These are phyloP conservation scores for Helicoverpa armigera DNA, from an alignment of 1,140 invertebrate genomes.

Conservation along the genomic window DNA sequence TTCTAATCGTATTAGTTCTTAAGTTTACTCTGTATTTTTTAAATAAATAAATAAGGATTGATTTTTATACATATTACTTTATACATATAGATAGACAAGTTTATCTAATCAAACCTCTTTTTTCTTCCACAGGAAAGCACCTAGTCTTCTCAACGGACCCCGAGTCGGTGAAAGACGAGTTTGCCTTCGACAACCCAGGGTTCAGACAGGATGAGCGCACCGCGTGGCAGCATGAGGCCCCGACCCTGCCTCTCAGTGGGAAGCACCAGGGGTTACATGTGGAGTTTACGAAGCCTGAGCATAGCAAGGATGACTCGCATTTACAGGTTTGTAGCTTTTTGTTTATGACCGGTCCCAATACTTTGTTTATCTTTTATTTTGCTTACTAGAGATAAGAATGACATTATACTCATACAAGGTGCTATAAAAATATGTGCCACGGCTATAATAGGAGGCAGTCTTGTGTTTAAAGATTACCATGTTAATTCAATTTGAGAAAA, in stretches of 20 bases:
- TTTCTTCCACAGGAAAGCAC: conserved; percentile 88
- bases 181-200: conserved; percentile 93
- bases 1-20: too few species aligned
- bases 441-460: too few species aligned
- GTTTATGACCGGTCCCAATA: background rate
- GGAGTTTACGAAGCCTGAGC: conserved; percentile 80
- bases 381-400: too few species aligned
- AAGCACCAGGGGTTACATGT: conserved; percentile 69
- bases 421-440: too few species aligned
- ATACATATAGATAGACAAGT: background rate
- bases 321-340: conserved; percentile 87
- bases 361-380: background rate
- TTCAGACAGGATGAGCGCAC: conserved; percentile 87
- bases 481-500: too few species aligned
- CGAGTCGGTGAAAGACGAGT: conserved; percentile 90
- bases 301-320: conserved; percentile 89
- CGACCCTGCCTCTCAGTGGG: conserved; percentile 76
- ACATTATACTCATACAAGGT: too few species aligned
- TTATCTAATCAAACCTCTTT: background rate
- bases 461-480: too few species aligned
- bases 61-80: too few species aligned
- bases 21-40: too few species aligned
- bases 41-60: too few species aligned
- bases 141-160: conserved; percentile 91
- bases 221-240: conserved; percentile 78